Base-by-base conservation (phyloP, 2,888 invertebrate species). In the Caenorhabditis angaria region DNA sequence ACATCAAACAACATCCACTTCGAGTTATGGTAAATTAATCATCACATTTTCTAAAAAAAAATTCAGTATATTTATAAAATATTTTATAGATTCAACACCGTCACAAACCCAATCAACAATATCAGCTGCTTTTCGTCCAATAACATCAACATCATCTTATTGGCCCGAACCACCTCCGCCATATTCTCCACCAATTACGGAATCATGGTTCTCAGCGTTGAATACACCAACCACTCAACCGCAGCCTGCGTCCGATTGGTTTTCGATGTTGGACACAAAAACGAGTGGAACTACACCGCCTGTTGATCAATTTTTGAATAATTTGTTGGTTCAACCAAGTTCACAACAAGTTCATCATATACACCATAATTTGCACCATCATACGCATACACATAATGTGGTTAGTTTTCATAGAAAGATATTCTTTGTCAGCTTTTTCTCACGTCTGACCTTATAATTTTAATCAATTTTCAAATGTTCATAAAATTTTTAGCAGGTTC, bases 141-240 rank as follows among this genome's bases (percentile, higher is more conserved):
- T 47, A 8, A 18, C 22, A n/a, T 56, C 8, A 56, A 50, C 41
- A 41, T 47, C 61, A 24, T 14, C n/a, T 2, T 25, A 18, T 3
- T 79, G 79, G 79, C 76, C 79, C 18, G 79, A 79, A 61, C 79
- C 79, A 35, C 79, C 79, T 22, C 79, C 79, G 25, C 79, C 79
- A 25, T 79, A 79, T 58, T 70, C 76, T 12, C 68, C 75, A 35
- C 63, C 58, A 2, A 48, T 59, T 0, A 51, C 55, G 2, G 66
- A 66, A 28, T 61, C 62, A 12, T 56, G 60, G 24, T 51, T 62
- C 6, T 1, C 58, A 14, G 25, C 58, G n/a, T 47, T 57, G 20
- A 28, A 58, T 6, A 8, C 60, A 1, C 18, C 60, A 50, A 24
- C 56, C 12, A 14, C 57, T 12, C 48, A 48, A n/a, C 24, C 5